These are phyloP conservation scores for Semicossyphus pulcher DNA, from an alignment of 2,113 vertebrate genomes.

Conservation along the genomic window DNA sequence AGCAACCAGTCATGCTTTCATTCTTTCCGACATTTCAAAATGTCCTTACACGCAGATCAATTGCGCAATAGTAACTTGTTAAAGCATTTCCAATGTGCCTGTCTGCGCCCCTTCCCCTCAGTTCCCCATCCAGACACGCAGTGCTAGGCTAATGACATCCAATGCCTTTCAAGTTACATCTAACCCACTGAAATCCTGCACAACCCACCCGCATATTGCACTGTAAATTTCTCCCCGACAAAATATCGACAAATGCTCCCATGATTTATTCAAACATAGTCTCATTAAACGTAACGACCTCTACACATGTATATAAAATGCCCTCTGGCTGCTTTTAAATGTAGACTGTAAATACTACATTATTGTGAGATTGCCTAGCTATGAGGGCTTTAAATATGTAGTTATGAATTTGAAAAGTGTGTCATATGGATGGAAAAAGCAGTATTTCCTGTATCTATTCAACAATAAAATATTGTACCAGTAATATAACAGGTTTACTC, in stretches of 20 bases:
- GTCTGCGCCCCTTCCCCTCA: slow-evolving; percentile 15
- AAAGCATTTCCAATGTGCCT: slow-evolving; percentile 14
- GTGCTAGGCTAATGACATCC: slow-evolving; percentile 25
- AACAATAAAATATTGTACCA: not conserved
- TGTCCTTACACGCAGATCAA: not conserved
- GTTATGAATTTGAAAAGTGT: not conserved
- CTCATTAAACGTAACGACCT: not conserved
- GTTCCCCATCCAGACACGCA: slow-evolving; percentile 2
- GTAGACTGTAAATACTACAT: not conserved
- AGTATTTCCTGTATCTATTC: too few relatives aligned
- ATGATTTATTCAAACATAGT: not conserved
- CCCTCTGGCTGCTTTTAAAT: not conserved
- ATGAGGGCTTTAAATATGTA: not conserved
- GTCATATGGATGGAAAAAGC: not conserved
- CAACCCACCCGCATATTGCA: not conserved
- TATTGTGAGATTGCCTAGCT: not conserved
- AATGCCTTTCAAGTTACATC: slow-evolving; percentile 10
- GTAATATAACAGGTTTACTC: not conserved
- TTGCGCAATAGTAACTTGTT: slow-evolving; percentile 27
- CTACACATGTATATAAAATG: not conserved
- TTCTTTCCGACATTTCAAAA: slow-evolving; percentile 16
- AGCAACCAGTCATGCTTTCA: slow-evolving; percentile 24
- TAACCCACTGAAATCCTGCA: slow-evolving; percentile 2
- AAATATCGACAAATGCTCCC: too few relatives aligned
- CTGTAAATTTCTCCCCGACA: not conserved